phyloP scores from a whole-genome alignment of 2,797 vertebrate species.

The Odontamblyopus rebecca region DNA sequence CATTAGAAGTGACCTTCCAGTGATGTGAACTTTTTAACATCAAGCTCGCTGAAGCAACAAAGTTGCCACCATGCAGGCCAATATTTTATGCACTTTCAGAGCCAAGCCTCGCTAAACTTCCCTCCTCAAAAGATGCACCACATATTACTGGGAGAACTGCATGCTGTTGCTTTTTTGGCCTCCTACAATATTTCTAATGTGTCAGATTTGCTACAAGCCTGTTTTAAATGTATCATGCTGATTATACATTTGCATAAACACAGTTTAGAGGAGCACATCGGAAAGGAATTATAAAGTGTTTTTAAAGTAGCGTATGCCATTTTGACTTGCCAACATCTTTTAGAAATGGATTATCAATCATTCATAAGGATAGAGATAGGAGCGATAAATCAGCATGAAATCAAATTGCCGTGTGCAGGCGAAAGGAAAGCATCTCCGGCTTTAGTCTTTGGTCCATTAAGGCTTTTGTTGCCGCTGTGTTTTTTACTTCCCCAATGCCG shows the following conservation, averaged over 20 bases:
- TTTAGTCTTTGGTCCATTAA: slow-evolving; percentile 53
- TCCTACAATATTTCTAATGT: neutral
- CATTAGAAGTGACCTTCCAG: slow-evolving; percentile 63
- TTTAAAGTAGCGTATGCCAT: slow-evolving; percentile 27
- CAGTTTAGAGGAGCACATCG: slow-evolving; percentile 16
- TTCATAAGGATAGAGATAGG: slow-evolving; percentile 36
- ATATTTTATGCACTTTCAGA: slow-evolving; percentile 24
- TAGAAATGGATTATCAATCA: slow-evolving; percentile 42
- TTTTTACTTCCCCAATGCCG: slow-evolving; percentile 43
- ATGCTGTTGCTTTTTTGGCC: slow-evolving; percentile 19
- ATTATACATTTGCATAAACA: slow-evolving; percentile 29
- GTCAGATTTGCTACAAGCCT: slow-evolving; percentile 13
- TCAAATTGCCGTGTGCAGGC: slow-evolving; percentile 31
- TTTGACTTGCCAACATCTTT: slow-evolving; percentile 30
- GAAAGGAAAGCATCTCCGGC: slow-evolving; percentile 27
- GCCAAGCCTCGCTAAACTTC: slow-evolving; percentile 26
- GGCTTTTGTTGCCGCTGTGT: slow-evolving; percentile 37
- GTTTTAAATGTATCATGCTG: slow-evolving; percentile 2
- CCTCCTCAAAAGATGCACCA: slow-evolving; percentile 13
- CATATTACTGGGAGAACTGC: slow-evolving; percentile 30
- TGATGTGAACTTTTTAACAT: slow-evolving; percentile 65
- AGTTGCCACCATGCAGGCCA: slow-evolving; percentile 48
- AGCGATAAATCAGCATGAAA: slow-evolving; percentile 46
- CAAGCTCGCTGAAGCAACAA: slow-evolving; percentile 40
- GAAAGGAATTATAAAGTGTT: slow-evolving; percentile 5